Conservation (phyloP, 1,140 invertebrate genomes). For the Lutraria rhynchaena region DNA sequence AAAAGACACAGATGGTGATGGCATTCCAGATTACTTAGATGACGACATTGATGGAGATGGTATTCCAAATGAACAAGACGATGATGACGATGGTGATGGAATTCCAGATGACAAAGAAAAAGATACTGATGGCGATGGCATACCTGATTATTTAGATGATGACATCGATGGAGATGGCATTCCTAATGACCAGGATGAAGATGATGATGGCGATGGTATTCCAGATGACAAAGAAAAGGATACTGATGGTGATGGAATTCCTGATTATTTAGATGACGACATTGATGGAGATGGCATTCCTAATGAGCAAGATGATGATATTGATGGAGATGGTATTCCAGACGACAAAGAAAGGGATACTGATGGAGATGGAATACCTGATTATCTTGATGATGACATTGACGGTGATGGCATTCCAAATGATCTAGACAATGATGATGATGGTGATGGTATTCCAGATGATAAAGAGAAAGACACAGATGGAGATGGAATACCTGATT, state of each 20-base stretch:
- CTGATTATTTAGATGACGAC: conserved; percentile 70
- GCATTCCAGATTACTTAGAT: conserved; percentile 72
- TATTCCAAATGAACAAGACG: conserved; percentile 70
- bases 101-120: conserved; percentile 73
- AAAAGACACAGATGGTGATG: conserved; percentile 73
- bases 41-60: conserved; percentile 78
- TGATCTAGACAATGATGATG: conserved; percentile 71
- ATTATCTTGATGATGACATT: conserved; percentile 68
- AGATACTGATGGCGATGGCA: conserved; percentile 75
- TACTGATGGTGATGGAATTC: conserved; percentile 71
- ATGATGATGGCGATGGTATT: conserved; percentile 75
- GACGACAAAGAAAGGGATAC: conserved; percentile 73
- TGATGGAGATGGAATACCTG: conserved; percentile 73
- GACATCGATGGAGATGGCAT: conserved; percentile 70
- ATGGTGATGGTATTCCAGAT: conserved; percentile 78
- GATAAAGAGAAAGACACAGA: conserved; percentile 79
- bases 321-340: conserved; percentile 74
- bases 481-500: conserved; percentile 78
- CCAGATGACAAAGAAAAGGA: conserved; percentile 73
- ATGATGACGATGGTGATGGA: conserved; percentile 74
- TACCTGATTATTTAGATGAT: conserved; percentile 72
- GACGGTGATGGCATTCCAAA: conserved; percentile 78
- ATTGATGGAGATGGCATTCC: conserved; percentile 76
- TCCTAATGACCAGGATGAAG: conserved; percentile 67
- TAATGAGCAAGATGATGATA: conserved; percentile 72